phyloP scores from a whole-genome alignment of 2,888 invertebrate genomes.

The Acronicta psi region DNA sequence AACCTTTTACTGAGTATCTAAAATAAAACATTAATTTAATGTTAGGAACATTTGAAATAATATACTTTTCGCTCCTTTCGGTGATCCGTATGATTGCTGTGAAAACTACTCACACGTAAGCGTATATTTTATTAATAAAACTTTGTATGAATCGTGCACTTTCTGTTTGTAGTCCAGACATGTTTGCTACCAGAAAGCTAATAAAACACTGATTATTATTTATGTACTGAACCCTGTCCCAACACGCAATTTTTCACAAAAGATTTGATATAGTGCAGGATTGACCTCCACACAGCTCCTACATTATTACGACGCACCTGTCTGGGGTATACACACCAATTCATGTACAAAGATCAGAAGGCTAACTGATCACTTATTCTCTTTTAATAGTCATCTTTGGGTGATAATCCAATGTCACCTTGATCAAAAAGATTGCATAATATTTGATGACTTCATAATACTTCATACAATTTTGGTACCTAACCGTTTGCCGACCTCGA shows the following conservation, averaged over 20 bases:
- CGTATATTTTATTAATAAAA: too few species aligned
- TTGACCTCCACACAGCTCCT: constrained; percentile 48
- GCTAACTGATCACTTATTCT: neutral
- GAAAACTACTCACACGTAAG: neutral
- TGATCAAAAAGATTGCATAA: too few species aligned
- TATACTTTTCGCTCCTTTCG: constrained; percentile 9
- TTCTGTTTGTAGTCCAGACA: constrained; percentile 21
- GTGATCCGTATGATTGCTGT: neutral
- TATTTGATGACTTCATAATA: too few species aligned
- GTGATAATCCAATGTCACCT: too few species aligned
- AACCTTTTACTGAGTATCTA: too few species aligned
- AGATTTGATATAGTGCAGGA: constrained; percentile 50
- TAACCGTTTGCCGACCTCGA: too few species aligned
- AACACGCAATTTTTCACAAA: constrained; percentile 48
- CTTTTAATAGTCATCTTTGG: neutral
- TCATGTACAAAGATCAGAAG: constrained; percentile 19
- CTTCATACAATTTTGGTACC: too few species aligned
- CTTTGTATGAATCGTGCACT: constrained; percentile 1
- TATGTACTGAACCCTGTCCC: constrained; percentile 44
- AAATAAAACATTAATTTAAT: neutral
- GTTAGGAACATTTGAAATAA: constrained; percentile 12
- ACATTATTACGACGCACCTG: constrained; percentile 52
- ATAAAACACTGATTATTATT: constrained; percentile 42
- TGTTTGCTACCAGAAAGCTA: constrained; percentile 16
- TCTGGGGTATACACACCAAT: constrained; percentile 16